Percentiles rank a stretch among this genome's conserved stretches.
These are phyloP conservation scores for Himalopsyche anomala DNA, from an alignment of 2,888 invertebrate genomes.

Conservation along the genomic window DNA sequence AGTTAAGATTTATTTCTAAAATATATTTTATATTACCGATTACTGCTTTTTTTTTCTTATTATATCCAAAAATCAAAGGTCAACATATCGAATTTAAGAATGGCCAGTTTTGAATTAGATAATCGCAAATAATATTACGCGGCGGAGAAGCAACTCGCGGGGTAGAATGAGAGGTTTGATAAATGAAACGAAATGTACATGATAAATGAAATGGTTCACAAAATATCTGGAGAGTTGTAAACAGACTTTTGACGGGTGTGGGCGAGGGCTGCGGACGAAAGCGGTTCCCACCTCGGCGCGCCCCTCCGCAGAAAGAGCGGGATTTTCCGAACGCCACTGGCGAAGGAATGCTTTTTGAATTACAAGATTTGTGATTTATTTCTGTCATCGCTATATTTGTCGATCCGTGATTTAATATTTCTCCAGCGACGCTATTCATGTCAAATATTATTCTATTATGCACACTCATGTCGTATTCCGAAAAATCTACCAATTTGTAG, in stretches of 20 bases:
- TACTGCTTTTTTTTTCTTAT: not conserved
- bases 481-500: not conserved
- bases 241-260: slow-evolving; percentile 39
- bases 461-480: not conserved
- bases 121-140: slow-evolving; percentile 47
- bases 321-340: not conserved
- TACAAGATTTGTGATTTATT: slow-evolving; percentile 33
- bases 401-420: slow-evolving; percentile 11
- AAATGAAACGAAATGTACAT: slow-evolving; percentile 64
- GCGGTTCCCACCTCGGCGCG: not conserved
- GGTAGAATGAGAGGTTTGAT: slow-evolving; percentile 54
- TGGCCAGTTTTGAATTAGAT: not conserved
- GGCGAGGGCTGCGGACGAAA: not conserved
- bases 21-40: no score
- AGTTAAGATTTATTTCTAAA: no score
- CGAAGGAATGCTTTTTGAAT: slow-evolving; percentile 29
- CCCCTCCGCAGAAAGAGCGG: not conserved
- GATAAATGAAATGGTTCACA: slow-evolving; percentile 64
- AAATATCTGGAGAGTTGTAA: slow-evolving; percentile 58
- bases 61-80: not conserved
- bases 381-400: slow-evolving; percentile 8
- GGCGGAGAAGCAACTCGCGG: slow-evolving; percentile 42
- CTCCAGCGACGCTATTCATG: not conserved
- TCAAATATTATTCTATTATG: not conserved
- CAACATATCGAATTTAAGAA: not conserved